Evolutionary conservation across 2,113 vertebrate species (phyloP), one percentile per base, ranked within the genome.

Genomic region (Noctilio leporinus): DNA sequence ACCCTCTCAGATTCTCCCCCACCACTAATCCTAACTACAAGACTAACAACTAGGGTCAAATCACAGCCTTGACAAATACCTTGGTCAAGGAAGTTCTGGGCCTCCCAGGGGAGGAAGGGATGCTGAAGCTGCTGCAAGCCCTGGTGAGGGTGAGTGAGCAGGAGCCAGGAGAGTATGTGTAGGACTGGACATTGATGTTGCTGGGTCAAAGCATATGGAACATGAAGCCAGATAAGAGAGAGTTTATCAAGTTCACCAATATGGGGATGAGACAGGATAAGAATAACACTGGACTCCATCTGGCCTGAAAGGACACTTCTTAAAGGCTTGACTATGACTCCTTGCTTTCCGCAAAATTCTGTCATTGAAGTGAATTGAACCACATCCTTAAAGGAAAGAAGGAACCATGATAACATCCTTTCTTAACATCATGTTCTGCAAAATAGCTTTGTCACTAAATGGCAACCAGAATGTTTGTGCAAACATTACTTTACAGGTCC

Each of bases 61-160:
- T 77, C 15, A 57, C 28, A 86, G 30, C 22, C n/a, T n/a, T n/a
- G n/a, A n/a, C n/a, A n/a, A n/a, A 72, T 26, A 53, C 16, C 14
- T 15, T 5, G 38, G 33, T 4, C 38, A 77, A 8, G 11, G 2
- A 51, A 10, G 5, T 22, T 2, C 8, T 45, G 9, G 17, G 55
- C 16, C 16, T 82, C 11, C 15, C 24, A 30, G 51, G 28, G 22
- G 6, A 87, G 51, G 57, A 55, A 67, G n/a, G 24, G 24, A 28
- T 30, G 9, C 7, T 20, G 14, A n/a, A 26, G 24, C 6, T 59
- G 10, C 20, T 45, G 0, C 43, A n/a, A 35, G 15, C 7, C 2
- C 35, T 15, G 49, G 6, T 0, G 7, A 35, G 38, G 0, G 1
- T 10, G 45, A 43, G 43, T 65, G 7, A 10, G 24, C 4, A 59